These are phyloP conservation scores for Mamestra brassicae DNA, from an alignment of 2,888 invertebrate genomes.

Conservation along the genomic window DNA sequence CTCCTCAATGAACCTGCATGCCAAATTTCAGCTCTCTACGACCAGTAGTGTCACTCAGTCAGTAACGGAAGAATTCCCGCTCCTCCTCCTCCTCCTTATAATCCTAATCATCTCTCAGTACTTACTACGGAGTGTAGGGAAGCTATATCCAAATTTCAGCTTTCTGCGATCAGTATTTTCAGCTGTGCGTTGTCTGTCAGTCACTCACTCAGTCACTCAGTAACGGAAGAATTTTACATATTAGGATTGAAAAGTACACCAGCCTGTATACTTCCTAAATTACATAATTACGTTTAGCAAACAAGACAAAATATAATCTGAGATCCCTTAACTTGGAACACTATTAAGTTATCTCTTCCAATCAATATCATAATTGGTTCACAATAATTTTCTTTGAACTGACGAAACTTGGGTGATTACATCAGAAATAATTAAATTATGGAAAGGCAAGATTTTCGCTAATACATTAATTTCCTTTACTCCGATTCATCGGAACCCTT, in stretches of 20 bases:
- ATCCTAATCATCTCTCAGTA: too few relatives aligned
- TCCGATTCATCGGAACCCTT: conserved; percentile 29
- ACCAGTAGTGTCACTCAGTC: too few relatives aligned
- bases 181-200: too few relatives aligned
- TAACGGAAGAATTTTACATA: too few relatives aligned
- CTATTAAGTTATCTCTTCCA: conserved; percentile 68
- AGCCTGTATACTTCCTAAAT: conserved; percentile 24
- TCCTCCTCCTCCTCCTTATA: too few relatives aligned
- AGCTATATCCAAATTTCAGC: too few relatives aligned
- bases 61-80: too few relatives aligned
- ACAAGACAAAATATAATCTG: conserved; percentile 42
- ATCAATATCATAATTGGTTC: conserved; percentile 75
- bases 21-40: too few relatives aligned
- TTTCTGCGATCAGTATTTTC: too few relatives aligned
- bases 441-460: conserved; percentile 61
- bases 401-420: conserved; percentile 73
- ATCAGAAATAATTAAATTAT: conserved; percentile 66
- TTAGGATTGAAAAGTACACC: not conserved
- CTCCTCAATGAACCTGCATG: too few relatives aligned
- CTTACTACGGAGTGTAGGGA: too few relatives aligned
- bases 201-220: too few relatives aligned
- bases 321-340: conserved; percentile 32
- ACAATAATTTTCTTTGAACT: conserved; percentile 73
- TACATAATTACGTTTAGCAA: conserved; percentile 18
- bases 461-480: conserved; percentile 68